Percentiles rank a stretch among this genome's conserved stretches.
Evolutionary conservation across 2,888 invertebrate genomes (phyloP).

Genomic region (Conomelus anceps): DNA sequence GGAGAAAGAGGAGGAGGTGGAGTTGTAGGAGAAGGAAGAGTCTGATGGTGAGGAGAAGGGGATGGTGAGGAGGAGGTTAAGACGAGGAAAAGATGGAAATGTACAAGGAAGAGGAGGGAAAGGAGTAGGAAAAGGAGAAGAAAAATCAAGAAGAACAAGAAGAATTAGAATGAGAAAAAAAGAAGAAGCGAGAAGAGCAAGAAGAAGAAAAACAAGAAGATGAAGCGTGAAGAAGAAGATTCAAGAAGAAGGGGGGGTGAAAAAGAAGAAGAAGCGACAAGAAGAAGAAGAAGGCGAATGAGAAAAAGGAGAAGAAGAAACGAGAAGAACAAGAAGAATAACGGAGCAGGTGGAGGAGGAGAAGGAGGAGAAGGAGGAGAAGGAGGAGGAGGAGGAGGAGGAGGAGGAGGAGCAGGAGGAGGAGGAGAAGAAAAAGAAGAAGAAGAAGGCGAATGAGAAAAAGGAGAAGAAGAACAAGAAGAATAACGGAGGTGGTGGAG

Average conservation of each 20-base stretch:
- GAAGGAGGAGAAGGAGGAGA: too few relatives aligned
- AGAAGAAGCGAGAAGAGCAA: too few relatives aligned
- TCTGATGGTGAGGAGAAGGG: too few relatives aligned
- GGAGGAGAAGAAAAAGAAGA: neutral
- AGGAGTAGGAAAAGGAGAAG: too few relatives aligned
- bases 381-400: neutral
- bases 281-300: neutral
- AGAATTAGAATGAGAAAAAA: too few relatives aligned
- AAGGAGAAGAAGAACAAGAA: neutral
- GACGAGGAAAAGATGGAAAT: too few relatives aligned
- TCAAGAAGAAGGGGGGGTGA: neutral
- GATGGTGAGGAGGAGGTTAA: too few relatives aligned
- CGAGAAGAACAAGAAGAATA: neutral
- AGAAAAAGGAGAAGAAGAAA: neutral
- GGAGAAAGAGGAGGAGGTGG: too few relatives aligned
- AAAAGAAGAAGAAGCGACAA: neutral
- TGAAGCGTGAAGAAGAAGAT: neutral
- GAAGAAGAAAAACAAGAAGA: neutral
- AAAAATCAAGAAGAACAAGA: too few relatives aligned
- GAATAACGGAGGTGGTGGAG: neutral
- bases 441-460: neutral
- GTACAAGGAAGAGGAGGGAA: too few relatives aligned
- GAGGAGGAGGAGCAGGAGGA: neutral
- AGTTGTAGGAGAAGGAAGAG: too few relatives aligned
- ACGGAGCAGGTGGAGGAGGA: neutral